These are phyloP conservation scores for Chymomyza procnemis DNA, from an alignment of 2,888 invertebrate genomes.

Conservation along the genomic window DNA sequence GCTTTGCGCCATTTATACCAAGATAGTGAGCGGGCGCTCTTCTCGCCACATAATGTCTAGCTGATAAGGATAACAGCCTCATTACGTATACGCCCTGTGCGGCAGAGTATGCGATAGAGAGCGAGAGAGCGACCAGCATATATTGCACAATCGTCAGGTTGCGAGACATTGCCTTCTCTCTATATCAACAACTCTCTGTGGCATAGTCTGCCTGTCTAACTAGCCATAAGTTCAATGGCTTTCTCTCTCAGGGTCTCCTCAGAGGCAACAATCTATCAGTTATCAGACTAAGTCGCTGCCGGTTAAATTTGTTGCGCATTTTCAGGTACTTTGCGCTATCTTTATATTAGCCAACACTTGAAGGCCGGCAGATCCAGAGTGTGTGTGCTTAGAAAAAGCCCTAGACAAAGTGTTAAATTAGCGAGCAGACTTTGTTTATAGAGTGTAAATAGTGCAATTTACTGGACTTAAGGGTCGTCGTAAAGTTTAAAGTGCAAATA, in stretches of 20 bases:
- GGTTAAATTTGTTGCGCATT: too few relatives aligned
- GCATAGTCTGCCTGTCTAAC: slow-evolving; percentile 7
- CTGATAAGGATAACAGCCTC: slow-evolving; percentile 61
- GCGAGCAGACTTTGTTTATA: background rate
- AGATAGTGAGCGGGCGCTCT: slow-evolving; percentile 19
- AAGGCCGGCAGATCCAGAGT: too few relatives aligned
- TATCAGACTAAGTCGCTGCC: background rate
- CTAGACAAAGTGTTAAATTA: background rate
- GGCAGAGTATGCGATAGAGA: background rate
- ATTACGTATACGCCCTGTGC: background rate
- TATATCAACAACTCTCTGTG: slow-evolving; percentile 6
- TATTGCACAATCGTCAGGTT: slow-evolving; percentile 42
- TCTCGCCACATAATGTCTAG: slow-evolving; percentile 9
- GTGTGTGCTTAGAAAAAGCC: background rate
- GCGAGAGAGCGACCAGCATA: background rate
- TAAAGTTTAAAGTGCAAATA: too few relatives aligned
- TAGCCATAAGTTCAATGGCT: slow-evolving; percentile 47
- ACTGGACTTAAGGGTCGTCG: too few relatives aligned
- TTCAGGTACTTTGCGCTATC: background rate
- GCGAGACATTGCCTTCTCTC: background rate
- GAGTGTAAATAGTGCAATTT: background rate
- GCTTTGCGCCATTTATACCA: slow-evolving; percentile 62
- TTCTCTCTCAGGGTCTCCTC: slow-evolving; percentile 27
- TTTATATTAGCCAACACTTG: background rate
- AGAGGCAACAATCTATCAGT: background rate